Conservation (phyloP, 2,113 vertebrate species). For the Rattus norvegicus region DNA sequence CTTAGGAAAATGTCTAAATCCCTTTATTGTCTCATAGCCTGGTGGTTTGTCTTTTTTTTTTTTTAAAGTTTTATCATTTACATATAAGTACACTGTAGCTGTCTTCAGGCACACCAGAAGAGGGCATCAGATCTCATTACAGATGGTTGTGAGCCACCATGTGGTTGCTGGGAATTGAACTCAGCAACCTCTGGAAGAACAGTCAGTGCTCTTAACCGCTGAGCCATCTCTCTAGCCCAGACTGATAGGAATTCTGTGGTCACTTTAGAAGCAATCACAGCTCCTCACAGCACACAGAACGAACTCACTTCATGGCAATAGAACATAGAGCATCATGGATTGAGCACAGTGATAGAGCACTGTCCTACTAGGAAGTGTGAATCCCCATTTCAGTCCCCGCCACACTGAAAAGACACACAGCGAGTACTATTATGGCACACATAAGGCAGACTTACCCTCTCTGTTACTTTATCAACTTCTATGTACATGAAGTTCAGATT, state of each 20-base stretch:
- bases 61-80: too few relatives aligned
- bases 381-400: background rate
- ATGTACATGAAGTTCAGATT: constrained; percentile 99
- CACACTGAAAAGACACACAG: background rate
- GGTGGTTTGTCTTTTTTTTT: background rate
- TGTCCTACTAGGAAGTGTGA: background rate
- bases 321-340: background rate
- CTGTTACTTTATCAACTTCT: constrained; percentile 99
- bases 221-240: too few relatives aligned
- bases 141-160: too few relatives aligned
- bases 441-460: constrained; percentile 91
- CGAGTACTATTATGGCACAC: accelerated
- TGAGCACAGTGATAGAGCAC: background rate
- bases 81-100: too few relatives aligned
- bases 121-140: too few relatives aligned
- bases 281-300: background rate
- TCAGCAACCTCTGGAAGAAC: too few relatives aligned
- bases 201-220: too few relatives aligned
- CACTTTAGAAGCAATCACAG: background rate
- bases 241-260: background rate
- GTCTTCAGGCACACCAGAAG: too few relatives aligned
- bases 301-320: background rate
- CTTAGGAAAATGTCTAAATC: background rate
- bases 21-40: background rate
- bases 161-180: too few relatives aligned